Evolutionary conservation across 2,113 vertebrate species (phyloP).

Genomic region (Coptodon rendalli): DNA sequence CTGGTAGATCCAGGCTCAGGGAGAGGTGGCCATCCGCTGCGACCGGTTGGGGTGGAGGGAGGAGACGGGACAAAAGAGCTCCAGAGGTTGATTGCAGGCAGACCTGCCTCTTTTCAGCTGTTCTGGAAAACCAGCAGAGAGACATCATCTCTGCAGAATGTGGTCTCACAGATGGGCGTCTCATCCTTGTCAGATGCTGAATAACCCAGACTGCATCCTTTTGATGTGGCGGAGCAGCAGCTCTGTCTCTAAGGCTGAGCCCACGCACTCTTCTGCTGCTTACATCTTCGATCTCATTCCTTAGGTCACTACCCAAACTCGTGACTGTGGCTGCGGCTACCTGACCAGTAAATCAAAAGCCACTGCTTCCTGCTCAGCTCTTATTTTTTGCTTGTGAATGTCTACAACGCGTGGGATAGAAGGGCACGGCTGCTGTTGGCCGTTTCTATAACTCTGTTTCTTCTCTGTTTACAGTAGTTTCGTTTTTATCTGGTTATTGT

Average conservation of each 20-base stretch:
- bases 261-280: neutral
- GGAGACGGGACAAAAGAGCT: neutral
- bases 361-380: neutral
- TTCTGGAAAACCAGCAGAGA: neutral
- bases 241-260: neutral
- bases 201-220: neutral
- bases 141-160: neutral
- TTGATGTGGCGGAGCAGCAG: neutral
- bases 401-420: neutral
- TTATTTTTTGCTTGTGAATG: neutral
- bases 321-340: fast-evolving
- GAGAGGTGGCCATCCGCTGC: fast-evolving
- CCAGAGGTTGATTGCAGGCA: neutral
- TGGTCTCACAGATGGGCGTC: neutral
- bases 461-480: neutral
- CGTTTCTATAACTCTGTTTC: neutral
- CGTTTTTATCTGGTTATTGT: neutral
- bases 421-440: neutral
- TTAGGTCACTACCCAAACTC: neutral
- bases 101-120: neutral
- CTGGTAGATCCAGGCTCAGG: fast-evolving
- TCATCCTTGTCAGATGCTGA: neutral
- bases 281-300: neutral
- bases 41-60: neutral
- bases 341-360: neutral